Base-by-base conservation (phyloP, 2,113 vertebrate genomes). In the Gadus chalcogrammus region DNA sequence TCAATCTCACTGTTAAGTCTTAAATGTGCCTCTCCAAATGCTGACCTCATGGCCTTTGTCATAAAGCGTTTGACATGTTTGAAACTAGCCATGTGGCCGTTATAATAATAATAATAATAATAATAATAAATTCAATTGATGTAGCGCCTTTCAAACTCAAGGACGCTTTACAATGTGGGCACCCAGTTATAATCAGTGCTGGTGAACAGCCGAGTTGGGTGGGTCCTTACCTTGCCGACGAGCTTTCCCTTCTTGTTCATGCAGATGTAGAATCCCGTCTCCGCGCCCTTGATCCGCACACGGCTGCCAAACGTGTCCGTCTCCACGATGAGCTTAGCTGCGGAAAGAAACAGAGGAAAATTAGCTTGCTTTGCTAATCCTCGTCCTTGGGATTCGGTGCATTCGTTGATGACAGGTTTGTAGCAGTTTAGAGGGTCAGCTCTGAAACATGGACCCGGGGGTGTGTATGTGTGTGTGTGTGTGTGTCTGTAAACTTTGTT, bases 231-330 rank as follows among this genome's bases (percentile, higher is more conserved):
- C 97, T 99, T 99, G 88, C 97, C 97, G 4, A 98, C 93, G 84
- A 99, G 92, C 81, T 99, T 99, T 59, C 97, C 97, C 65, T 92
- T 95, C 88, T 96, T 98, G 91, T 96, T 98, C 97, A 99, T 99
- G 86, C 97, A 99, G 93, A 99, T 97, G 86, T 99, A 99, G 79
- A 95, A 93, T 16, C 97, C 97, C 0, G 96, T 98, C 88, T 97
- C 96, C 0, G 97, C 97, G 61, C 97, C 97, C 73, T 96, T 96
- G 71, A 98, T 97, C 61, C 97, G 95, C 70, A 99, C 97, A 0
- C 95, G 92, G 89, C 97, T 99, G 74, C 97, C 97, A 9, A 99
- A 99, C 0, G 97, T 99, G 86, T 98, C 97, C 0, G 97, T 99
- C 88, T 99, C 97, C 85, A 99, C 97, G 0, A 98, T 93, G 79